phyloP scores from a whole-genome alignment of 2,888 invertebrate genomes.

The Nycteola revayana region DNA sequence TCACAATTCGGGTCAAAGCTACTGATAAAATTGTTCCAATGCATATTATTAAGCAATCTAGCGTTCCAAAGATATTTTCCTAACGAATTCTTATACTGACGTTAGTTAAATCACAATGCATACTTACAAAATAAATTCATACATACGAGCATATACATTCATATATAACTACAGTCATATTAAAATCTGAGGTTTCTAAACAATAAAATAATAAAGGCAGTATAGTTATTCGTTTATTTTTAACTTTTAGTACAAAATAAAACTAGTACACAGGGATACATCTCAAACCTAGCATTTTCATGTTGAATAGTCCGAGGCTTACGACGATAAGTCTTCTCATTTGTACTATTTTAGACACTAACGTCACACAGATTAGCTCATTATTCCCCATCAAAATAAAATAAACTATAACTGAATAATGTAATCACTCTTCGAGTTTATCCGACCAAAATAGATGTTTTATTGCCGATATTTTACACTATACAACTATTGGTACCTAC shows the following conservation, averaged over 20 bases:
- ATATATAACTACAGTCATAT: too few relatives aligned
- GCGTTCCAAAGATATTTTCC: too few relatives aligned
- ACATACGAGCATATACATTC: too few relatives aligned
- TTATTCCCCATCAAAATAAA: constrained; percentile 70
- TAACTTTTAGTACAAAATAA: constrained; percentile 83
- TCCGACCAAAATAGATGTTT: constrained; percentile 53
- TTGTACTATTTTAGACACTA: constrained; percentile 83
- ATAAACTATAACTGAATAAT: constrained; percentile 79
- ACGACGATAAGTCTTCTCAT: constrained; percentile 83
- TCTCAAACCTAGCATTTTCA: constrained; percentile 82
- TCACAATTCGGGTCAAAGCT: too few relatives aligned
- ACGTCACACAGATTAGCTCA: constrained; percentile 79
- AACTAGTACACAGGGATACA: constrained; percentile 83
- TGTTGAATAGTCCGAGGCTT: constrained; percentile 82
- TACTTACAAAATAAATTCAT: too few relatives aligned
- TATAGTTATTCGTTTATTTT: constrained; percentile 79
- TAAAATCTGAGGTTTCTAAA: too few relatives aligned
- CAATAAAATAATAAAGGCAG: too few relatives aligned
- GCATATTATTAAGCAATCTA: too few relatives aligned
- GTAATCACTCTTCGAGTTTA: constrained; percentile 75
- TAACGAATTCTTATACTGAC: too few relatives aligned
- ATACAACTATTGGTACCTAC: constrained; percentile 60
- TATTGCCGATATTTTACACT: constrained; percentile 57
- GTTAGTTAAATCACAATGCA: too few relatives aligned
- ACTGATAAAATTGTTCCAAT: too few relatives aligned